These are phyloP conservation scores for Eremobia ochroleuca DNA, from an alignment of 2,888 invertebrate species.

Conservation along the genomic window DNA sequence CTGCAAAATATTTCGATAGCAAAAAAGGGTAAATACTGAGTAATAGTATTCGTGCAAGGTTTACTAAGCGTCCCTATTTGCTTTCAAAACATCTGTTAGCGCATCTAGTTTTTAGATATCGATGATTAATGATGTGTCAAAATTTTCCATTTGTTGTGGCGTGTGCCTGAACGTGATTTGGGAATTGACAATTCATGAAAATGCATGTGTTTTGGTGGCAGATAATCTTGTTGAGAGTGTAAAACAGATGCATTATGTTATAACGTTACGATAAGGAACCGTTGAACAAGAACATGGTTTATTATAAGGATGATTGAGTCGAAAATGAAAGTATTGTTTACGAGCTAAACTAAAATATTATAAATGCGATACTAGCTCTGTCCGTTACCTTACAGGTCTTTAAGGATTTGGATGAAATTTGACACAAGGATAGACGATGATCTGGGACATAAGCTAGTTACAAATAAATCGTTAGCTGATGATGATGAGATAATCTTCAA, in stretches of 20 bases:
- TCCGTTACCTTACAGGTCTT: neutral
- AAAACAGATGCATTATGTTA: neutral
- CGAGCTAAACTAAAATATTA: neutral
- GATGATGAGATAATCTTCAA: neutral
- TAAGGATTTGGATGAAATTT: neutral
- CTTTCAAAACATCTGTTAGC: constrained; percentile 1
- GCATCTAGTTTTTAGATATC: constrained; percentile 27
- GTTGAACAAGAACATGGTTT: neutral
- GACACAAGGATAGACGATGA: neutral
- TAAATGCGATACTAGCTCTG: neutral
- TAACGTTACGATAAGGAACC: too few relatives aligned
- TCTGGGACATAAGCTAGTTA: neutral
- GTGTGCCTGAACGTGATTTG: constrained; percentile 23
- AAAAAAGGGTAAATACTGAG: neutral
- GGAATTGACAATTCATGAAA: constrained; percentile 29
- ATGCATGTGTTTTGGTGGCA: constrained; percentile 9
- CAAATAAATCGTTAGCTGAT: neutral
- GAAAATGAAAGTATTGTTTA: neutral
- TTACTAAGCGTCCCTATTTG: constrained; percentile 7
- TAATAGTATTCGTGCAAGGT: neutral
- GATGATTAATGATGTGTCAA: constrained; percentile 43
- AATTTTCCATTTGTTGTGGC: constrained; percentile 32
- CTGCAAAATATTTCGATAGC: neutral
- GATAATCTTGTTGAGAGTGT: neutral
- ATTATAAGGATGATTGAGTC: neutral